Conservation (phyloP, 2,888 invertebrate genomes). For the Phytoseiulus persimilis region DNA sequence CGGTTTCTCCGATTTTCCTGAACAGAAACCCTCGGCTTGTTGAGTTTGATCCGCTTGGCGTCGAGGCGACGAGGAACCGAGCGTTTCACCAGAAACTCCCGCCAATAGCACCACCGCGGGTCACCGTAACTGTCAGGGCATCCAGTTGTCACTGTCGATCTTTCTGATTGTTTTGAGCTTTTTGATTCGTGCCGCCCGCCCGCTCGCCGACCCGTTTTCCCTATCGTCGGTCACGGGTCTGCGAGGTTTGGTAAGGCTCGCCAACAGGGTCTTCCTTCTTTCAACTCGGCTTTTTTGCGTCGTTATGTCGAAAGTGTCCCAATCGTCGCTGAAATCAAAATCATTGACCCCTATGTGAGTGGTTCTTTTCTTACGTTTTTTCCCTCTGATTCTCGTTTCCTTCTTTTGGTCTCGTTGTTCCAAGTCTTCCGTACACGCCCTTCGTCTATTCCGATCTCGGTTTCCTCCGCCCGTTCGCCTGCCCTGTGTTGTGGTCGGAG, state of each 20-base stretch:
- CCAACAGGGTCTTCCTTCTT: background rate
- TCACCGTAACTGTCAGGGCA: background rate
- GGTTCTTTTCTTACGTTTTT: background rate
- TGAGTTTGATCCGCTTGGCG: too few relatives aligned
- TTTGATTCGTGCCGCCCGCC: background rate
- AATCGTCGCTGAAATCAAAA: background rate
- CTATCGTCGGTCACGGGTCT: background rate
- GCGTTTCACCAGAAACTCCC: background rate
- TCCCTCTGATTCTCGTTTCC: background rate
- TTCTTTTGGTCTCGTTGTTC: background rate
- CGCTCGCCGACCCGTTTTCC: background rate
- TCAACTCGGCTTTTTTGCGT: background rate
- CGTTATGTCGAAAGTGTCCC: background rate
- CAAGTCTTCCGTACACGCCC: conserved; percentile 5
- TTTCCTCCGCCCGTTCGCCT: background rate
- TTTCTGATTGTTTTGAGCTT: background rate
- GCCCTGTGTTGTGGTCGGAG: background rate
- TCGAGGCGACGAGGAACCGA: background rate
- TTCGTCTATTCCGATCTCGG: background rate
- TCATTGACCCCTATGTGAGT: background rate
- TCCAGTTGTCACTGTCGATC: background rate
- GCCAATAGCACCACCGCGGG: background rate
- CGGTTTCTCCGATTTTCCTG: too few relatives aligned
- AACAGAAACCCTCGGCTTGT: too few relatives aligned
- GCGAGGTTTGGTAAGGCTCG: background rate